A percentile compares a stretch with the other conserved stretches of the same genome.
Evolutionary conservation across 2,888 invertebrate genomes (phyloP).

Genomic region (Torymus aiolomorphi): DNA sequence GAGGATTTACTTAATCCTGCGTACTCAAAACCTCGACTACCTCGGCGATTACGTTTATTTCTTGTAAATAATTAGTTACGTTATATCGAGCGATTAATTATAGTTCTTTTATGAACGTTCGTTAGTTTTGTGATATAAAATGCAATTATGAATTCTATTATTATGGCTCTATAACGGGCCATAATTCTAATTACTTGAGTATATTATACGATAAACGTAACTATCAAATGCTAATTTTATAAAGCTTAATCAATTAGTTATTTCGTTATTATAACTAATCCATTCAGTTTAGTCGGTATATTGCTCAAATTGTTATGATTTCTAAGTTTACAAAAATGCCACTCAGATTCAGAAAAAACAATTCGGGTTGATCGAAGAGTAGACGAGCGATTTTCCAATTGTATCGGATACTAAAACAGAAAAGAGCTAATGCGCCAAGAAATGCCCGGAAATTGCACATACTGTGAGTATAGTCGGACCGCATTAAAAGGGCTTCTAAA

Average conservation of each 20-base stretch:
- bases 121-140: slow-evolving; percentile 58
- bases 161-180: slow-evolving; percentile 42
- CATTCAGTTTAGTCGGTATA: slow-evolving; percentile 46
- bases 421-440: slow-evolving; percentile 26
- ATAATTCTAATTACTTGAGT: slow-evolving; percentile 47
- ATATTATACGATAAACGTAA: slow-evolving; percentile 44
- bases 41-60: slow-evolving; percentile 55
- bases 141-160: slow-evolving; percentile 57
- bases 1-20: slow-evolving; percentile 8
- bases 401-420: slow-evolving; percentile 30
- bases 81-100: slow-evolving; percentile 52
- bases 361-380: slow-evolving; percentile 30
- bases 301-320: slow-evolving; percentile 53
- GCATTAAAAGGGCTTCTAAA: neutral
- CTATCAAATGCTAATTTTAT: slow-evolving; percentile 52
- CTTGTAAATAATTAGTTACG: slow-evolving; percentile 59
- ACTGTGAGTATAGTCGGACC: neutral
- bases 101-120: slow-evolving; percentile 49
- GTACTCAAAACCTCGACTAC: slow-evolving; percentile 52
- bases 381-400: slow-evolving; percentile 42
- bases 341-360: slow-evolving; percentile 45
- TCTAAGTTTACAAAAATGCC: slow-evolving; percentile 47
- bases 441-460: slow-evolving; percentile 1
- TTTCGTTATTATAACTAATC: slow-evolving; percentile 55
- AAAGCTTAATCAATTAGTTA: slow-evolving; percentile 52